Conservation (phyloP, 2,797 vertebrate genomes). For the Parotocinclus haroldoi region DNA sequence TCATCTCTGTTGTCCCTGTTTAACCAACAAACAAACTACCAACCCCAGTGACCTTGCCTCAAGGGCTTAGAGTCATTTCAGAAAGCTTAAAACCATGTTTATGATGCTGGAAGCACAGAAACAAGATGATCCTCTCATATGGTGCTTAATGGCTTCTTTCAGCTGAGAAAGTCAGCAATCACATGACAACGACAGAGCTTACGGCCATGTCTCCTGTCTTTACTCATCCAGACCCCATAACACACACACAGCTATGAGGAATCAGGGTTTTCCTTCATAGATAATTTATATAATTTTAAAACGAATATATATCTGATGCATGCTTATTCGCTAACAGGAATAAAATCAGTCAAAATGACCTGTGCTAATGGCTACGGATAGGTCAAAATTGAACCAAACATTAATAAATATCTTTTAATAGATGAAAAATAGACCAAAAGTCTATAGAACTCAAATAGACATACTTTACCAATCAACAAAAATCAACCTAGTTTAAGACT, state of each 20-base stretch:
- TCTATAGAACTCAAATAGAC: no score
- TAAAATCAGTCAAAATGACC: no score
- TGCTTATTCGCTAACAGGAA: no score
- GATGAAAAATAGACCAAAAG: no score
- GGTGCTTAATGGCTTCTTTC: slow-evolving; percentile 51
- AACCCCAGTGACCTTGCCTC: not conserved
- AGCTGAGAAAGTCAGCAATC: slow-evolving; percentile 54
- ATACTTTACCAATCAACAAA: no score
- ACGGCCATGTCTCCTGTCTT: slow-evolving; percentile 44
- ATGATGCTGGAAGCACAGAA: slow-evolving; percentile 40
- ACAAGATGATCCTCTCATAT: slow-evolving; percentile 52
- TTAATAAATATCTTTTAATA: no score
- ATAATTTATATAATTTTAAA: no score
- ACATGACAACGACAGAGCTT: slow-evolving; percentile 60
- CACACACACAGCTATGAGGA: not conserved
- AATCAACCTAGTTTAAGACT: no score
- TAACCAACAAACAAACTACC: not conserved
- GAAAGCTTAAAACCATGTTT: slow-evolving; percentile 54
- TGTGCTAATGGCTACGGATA: no score
- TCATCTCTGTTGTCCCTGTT: no score
- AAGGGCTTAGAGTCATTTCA: slow-evolving; percentile 14
- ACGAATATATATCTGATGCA: no score
- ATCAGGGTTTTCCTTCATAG: not conserved
- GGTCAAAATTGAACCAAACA: no score
- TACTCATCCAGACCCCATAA: not conserved